Evolutionary conservation across 2,113 vertebrate species (phyloP).

Genomic region (Tenrec ecaudatus): DNA sequence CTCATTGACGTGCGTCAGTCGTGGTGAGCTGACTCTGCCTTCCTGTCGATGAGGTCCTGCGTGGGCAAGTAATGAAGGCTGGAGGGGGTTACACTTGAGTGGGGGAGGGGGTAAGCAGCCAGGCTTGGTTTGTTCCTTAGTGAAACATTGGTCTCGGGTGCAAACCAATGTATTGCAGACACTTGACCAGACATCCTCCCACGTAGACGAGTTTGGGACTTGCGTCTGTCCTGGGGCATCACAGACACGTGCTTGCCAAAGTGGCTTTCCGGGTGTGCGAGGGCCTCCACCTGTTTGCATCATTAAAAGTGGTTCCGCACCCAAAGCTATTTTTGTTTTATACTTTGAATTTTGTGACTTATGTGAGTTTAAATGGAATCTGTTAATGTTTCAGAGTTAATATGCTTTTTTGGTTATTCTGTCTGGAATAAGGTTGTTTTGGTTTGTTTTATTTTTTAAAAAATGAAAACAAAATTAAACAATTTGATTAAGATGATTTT

Average conservation of each 20-base stretch:
- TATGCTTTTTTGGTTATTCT: constrained; percentile 78
- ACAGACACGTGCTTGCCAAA: constrained; percentile 62
- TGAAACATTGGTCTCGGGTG: constrained; percentile 25
- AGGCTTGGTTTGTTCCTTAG: not conserved
- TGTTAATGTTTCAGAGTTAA: constrained; percentile 78
- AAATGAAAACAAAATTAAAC: no score
- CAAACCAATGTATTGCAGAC: constrained; percentile 59
- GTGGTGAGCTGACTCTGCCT: not conserved
- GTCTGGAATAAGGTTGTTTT: constrained; percentile 81
- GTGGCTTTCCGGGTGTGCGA: constrained; percentile 29
- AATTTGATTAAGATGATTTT: no score
- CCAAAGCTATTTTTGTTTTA: constrained; percentile 68
- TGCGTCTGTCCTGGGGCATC: constrained; percentile 56
- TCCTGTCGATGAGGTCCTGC: rapidly evolving
- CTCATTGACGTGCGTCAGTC: not conserved
- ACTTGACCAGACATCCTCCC: constrained; percentile 52
- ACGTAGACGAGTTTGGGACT: constrained; percentile 38
- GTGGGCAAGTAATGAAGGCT: not conserved
- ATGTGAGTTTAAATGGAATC: constrained; percentile 79
- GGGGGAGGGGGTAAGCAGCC: not conserved
- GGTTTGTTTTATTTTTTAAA: constrained; percentile 22
- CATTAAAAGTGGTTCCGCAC: constrained; percentile 63
- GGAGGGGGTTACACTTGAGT: not conserved
- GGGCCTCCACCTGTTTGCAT: constrained; percentile 9
- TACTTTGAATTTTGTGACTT: constrained; percentile 78